Conservation (phyloP, 2,888 invertebrate species). For the Hypercompe scribonia region DNA sequence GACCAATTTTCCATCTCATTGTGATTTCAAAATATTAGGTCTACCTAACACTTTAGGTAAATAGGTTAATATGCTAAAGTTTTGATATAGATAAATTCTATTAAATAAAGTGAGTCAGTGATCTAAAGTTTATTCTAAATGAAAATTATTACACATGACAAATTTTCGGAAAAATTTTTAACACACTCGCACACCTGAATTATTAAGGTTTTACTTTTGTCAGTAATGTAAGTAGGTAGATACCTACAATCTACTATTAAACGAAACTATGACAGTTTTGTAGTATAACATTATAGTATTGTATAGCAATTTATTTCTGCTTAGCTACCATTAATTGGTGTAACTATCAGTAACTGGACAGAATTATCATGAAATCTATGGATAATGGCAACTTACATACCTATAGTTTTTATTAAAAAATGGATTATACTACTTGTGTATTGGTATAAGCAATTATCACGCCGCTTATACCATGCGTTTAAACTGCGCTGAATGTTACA, state of each 20-base stretch:
- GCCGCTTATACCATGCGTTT: too few relatives aligned
- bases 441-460: too few relatives aligned
- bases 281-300: too few relatives aligned
- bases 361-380: too few relatives aligned
- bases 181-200: neutral
- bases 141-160: neutral
- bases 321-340: too few relatives aligned
- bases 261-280: neutral
- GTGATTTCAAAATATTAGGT: conserved; percentile 42
- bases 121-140: neutral
- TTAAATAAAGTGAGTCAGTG: neutral
- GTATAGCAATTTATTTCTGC: too few relatives aligned
- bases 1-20: conserved; percentile 46
- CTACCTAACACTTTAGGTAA: conserved; percentile 39
- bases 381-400: too few relatives aligned
- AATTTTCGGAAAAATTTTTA: neutral
- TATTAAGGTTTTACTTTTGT: neutral
- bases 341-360: too few relatives aligned
- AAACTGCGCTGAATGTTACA: too few relatives aligned
- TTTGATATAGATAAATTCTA: neutral
- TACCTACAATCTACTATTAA: neutral
- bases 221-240: neutral
- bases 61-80: conserved; percentile 23
- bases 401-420: too few relatives aligned
- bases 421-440: too few relatives aligned